phyloP scores from a whole-genome alignment of 64 coral and sea anemone species.

The Porites australiensis region DNA sequence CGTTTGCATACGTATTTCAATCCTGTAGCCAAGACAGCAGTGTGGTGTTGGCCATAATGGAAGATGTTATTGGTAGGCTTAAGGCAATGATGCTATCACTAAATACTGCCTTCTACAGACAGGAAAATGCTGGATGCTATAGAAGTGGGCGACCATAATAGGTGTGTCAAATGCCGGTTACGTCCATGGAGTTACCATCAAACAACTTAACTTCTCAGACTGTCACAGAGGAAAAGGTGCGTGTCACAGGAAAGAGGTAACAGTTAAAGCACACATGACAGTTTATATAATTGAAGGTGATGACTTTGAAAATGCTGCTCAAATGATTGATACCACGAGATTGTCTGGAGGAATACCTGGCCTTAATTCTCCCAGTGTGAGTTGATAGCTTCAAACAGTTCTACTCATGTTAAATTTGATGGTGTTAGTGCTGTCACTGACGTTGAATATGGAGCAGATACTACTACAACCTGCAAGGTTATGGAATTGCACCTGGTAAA shows the following conservation, averaged over 20 bases:
- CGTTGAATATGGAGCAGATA: neutral
- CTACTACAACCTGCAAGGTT: neutral
- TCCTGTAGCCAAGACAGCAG: constrained; percentile 22
- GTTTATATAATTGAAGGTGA: neutral
- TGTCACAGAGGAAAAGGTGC: constrained; percentile 34
- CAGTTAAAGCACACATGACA: constrained; percentile 9
- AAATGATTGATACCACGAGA: neutral
- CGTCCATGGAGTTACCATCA: constrained; percentile 27
- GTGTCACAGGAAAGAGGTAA: constrained; percentile 45
- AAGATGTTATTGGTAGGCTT: constrained; percentile 14
- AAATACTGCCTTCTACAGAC: constrained; percentile 26
- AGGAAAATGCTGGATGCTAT: constrained; percentile 43
- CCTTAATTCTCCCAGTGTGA: neutral
- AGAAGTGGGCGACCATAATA: constrained; percentile 16
- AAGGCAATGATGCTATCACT: constrained; percentile 44
- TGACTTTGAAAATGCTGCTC: neutral
- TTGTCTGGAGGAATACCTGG: neutral
- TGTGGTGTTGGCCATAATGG: constrained; percentile 7
- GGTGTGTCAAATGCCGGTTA: neutral
- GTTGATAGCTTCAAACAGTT: neutral
- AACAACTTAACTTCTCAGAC: constrained; percentile 58
- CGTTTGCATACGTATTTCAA: constrained; percentile 36
- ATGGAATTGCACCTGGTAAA: neutral
- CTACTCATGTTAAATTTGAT: constrained; percentile 27
- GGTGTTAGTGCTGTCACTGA: neutral